Conservation (phyloP, 2,113 vertebrate genomes). For the Vulpes vulpes region DNA sequence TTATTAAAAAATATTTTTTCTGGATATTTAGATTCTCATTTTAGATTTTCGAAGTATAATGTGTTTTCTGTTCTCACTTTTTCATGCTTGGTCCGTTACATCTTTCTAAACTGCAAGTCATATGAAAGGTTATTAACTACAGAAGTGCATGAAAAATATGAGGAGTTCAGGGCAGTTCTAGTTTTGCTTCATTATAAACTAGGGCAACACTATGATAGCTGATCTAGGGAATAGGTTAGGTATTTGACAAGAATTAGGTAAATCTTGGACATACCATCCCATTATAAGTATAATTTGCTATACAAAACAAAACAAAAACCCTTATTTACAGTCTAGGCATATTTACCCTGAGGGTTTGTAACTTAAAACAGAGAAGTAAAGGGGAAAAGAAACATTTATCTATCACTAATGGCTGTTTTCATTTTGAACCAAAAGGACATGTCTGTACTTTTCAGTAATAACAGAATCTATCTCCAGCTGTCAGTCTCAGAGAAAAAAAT, state of each 20-base stretch:
- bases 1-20: constrained; percentile 12
- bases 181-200: constrained; percentile 59
- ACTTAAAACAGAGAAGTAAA: constrained; percentile 67
- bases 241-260: constrained; percentile 60
- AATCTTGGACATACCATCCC: constrained; percentile 43
- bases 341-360: constrained; percentile 69
- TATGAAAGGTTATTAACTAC: constrained; percentile 34
- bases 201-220: not conserved
- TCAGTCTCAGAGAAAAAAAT: constrained; percentile 68
- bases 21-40: not conserved
- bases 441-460: constrained; percentile 69
- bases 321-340: constrained; percentile 64
- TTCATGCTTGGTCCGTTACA: not conserved
- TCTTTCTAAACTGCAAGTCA: constrained; percentile 21
- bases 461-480: constrained; percentile 73
- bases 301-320: not conserved
- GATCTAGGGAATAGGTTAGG: constrained; percentile 42
- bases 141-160: not conserved
- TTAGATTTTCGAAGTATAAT: not conserved
- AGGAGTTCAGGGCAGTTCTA: not conserved
- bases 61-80: constrained; percentile 40
- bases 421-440: constrained; percentile 66
- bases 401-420: constrained; percentile 73
- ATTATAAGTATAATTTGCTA: constrained; percentile 55
- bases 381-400: constrained; percentile 66